Evolutionary conservation across 2,797 vertebrate species (phyloP), one percentile per base, ranked within the genome.

Genomic region (Podargus strigoides): DNA sequence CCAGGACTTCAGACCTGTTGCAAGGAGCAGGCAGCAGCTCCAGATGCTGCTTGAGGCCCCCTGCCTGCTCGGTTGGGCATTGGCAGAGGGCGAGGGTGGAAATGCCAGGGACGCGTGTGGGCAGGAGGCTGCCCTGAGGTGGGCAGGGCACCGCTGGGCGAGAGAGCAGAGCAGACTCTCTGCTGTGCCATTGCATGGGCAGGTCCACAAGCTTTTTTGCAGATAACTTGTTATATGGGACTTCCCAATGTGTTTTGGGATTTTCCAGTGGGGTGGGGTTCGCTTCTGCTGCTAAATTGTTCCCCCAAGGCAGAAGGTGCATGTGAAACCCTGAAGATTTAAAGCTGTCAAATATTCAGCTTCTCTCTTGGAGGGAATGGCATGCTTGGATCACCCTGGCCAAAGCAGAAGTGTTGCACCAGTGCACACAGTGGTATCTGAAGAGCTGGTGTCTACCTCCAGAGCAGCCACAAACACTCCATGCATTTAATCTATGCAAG

Each of bases 261-360:
- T 78, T 96, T 96, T 90, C 93, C 92, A 87, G n/a, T 46, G 47
- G 90, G 92, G 86, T 95, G 88, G 88, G 53, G 83, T 90, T 94
- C 6, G 3, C 23, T 68, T 68, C 60, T 90, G 53, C 88, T 90
- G 41, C 14, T 75, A 16, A 78, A 60, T 76, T 86, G 23, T 47
- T 88, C 53, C 77, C 49, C 39, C 36, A 23, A 66, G 95, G 90
- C 75, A 85, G 80, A 47, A 27, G 17, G 62, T 84, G 46, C 3
- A 0, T 16, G 28, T 75, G 69, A 74, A 95, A 64, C 46, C 21
- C 37, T 39, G 41, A 50, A 75, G 76, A 68, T 67, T 41, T 67
- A 68, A 64, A 68, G 41, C 30, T 55, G 14, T 27, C 42, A 9
- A 39, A 34, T 0, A 0, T 69, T 91, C 10, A 3, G 0, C 39